A percentile compares a stretch with the other conserved stretches of the same genome.
phyloP scores from a whole-genome alignment of 2,113 vertebrate genomes.

The Catharus fuscescens region DNA sequence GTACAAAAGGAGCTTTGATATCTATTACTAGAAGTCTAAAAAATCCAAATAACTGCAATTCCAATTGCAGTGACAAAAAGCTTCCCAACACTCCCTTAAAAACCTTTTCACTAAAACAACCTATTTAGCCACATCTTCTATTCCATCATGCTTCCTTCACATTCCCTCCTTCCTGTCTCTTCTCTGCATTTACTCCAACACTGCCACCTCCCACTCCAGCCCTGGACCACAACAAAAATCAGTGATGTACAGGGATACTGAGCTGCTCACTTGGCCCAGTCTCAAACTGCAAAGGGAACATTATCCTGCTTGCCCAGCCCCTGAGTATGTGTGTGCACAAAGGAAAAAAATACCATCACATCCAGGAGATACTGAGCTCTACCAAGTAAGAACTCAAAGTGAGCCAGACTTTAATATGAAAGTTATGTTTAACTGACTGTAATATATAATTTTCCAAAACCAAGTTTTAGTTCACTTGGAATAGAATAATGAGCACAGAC shows the following conservation, averaged over 20 bases:
- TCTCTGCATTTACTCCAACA: not conserved
- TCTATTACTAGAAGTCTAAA: not conserved
- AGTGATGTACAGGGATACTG: not conserved
- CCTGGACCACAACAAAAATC: not conserved
- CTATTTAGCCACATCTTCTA: not conserved
- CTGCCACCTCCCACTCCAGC: not conserved
- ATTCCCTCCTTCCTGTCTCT: not conserved
- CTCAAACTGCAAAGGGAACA: not conserved
- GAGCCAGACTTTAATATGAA: not conserved
- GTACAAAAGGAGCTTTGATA: not conserved
- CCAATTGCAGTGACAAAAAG: not conserved
- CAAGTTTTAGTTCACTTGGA: not conserved
- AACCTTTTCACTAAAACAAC: not conserved
- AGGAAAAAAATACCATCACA: not conserved
- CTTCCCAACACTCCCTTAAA: not conserved
- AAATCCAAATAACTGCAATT: not conserved
- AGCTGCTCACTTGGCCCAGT: not conserved
- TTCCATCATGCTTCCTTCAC: not conserved
- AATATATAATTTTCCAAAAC: not conserved
- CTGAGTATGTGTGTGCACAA: not conserved
- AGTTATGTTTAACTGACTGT: not conserved
- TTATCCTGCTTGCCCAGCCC: not conserved
- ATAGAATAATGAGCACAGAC: not conserved
- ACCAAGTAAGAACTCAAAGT: not conserved
- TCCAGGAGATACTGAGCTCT: not conserved